Evolutionary conservation across 2,797 vertebrate species (phyloP), one percentile per base, ranked within the genome.

Genomic region (Cirrhinus molitorella): DNA sequence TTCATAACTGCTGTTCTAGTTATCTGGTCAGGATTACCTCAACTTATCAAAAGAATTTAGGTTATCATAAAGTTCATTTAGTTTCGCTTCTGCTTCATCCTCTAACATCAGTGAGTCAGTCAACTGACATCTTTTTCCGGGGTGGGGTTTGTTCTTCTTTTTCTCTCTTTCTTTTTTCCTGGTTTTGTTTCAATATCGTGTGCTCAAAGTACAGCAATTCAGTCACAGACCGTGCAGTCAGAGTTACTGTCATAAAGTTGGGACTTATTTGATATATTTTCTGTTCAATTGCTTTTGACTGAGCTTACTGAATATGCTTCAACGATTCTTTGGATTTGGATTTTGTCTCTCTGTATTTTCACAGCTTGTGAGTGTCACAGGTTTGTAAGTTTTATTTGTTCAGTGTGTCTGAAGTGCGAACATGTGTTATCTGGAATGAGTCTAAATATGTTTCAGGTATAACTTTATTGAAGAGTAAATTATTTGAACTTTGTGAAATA

Each of bases 381-480:
- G 77, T 79, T 53, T 67, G 77, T 79, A 49, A 49, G 12, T 14
- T 77, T 49, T 49, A 49, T 51, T 51, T 51, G 49, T 51, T 51
- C 49, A 6, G 1, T 51, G 1, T 51, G 17, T 16, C 6, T 19
- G 16, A 49, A 49, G 5, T 49, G 45, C 47, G 16, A 49, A 19
- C 17, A 19, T 49, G 14, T 49, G 47, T 49, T n/a, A n/a, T 43
- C 25, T 72, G 9, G 16, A 4, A 28, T 49, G 4, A 73, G 10
- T 16, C 10, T 19, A 21, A 31, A 51, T 70, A 16, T 51, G 17
- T 34, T 73, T 34, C 31, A 49, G 14, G 13, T 49, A 49, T 49
- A 17, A 49, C 47, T 47, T 47, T 47, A 49, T 49, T 49, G 47
- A 1, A 49, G 47, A 49, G 16, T 11, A 66, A 37, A 37, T 34